These are phyloP conservation scores for Acanthiza pusilla DNA, from an alignment of 2,797 vertebrate species.

Conservation along the genomic window DNA sequence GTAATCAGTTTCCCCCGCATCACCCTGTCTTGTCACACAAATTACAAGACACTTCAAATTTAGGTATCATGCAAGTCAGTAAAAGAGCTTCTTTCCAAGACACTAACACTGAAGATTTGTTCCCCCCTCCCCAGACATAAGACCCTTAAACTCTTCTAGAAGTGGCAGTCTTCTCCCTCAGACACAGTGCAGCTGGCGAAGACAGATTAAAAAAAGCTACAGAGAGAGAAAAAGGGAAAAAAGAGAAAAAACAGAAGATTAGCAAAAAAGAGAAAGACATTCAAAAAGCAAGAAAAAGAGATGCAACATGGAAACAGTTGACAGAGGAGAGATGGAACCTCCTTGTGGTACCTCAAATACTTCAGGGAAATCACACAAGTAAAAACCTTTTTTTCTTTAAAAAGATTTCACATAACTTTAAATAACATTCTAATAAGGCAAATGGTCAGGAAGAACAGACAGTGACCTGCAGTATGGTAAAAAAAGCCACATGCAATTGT, in stretches of 20 bases:
- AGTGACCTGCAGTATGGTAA: background rate
- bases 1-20: background rate
- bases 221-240: slow-evolving; percentile 79
- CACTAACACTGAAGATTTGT: slow-evolving; percentile 66
- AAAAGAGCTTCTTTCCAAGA: slow-evolving; percentile 70
- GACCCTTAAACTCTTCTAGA: slow-evolving; percentile 88
- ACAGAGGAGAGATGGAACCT: slow-evolving; percentile 15
- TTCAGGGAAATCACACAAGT: slow-evolving; percentile 46
- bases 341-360: background rate
- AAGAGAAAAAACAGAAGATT: slow-evolving; percentile 77
- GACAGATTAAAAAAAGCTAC: slow-evolving; percentile 98
- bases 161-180: slow-evolving; percentile 93
- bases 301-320: slow-evolving; percentile 11
- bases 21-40: slow-evolving; percentile 64
- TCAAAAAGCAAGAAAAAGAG: slow-evolving; percentile 54
- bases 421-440: slow-evolving; percentile 13
- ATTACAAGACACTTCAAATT: slow-evolving; percentile 67
- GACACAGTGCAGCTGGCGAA: slow-evolving; percentile 83
- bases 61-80: slow-evolving; percentile 72
- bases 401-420: background rate
- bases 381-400: slow-evolving; percentile 5
- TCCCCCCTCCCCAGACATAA: slow-evolving; percentile 73
- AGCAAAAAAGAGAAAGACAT: slow-evolving; percentile 76
- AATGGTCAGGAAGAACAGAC: background rate
- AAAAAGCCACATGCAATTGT: background rate